A percentile compares a stretch with the other conserved stretches of the same genome.
phyloP scores from a whole-genome alignment of 1,140 invertebrate genomes.

The Sitodiplosis mosellana region DNA sequence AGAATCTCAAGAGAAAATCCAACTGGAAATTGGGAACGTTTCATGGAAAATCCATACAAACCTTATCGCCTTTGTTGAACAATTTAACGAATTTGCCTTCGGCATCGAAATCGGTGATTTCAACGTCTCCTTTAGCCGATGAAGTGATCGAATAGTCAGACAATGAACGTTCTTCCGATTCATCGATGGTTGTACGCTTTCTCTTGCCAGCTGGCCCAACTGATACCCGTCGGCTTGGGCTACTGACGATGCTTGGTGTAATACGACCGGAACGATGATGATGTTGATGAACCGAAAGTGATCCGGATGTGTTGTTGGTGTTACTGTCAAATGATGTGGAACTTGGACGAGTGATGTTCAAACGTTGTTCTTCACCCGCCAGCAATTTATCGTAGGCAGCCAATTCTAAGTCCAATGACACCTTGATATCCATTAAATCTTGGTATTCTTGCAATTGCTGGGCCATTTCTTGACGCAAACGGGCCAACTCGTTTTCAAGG shows the following conservation, averaged over 20 bases:
- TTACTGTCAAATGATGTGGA: constrained; percentile 19
- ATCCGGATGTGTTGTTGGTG: constrained; percentile 19
- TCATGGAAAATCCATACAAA: too few species aligned
- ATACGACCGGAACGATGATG: constrained; percentile 15
- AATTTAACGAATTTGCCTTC: constrained; percentile 82
- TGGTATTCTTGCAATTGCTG: constrained; percentile 82
- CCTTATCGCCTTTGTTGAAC: constrained; percentile 68
- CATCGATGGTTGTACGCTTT: constrained; percentile 58
- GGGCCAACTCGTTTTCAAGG: constrained; percentile 60
- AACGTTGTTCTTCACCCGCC: constrained; percentile 40
- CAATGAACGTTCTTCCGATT: constrained; percentile 49
- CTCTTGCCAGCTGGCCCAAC: constrained; percentile 43
- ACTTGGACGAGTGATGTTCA: constrained; percentile 47
- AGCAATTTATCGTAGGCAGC: constrained; percentile 83
- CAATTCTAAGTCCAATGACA: constrained; percentile 90
- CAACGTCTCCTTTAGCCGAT: constrained; percentile 62
- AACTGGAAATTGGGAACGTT: constrained; percentile 17
- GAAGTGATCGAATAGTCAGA: constrained; percentile 55
- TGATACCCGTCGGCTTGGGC: constrained; percentile 33
- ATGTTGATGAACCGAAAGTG: constrained; percentile 15
- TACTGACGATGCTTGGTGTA: constrained; percentile 33
- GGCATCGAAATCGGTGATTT: constrained; percentile 68
- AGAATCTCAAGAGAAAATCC: too few species aligned
- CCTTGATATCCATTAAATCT: constrained; percentile 92
- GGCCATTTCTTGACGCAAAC: constrained; percentile 67